Conservation (phyloP, 2,797 vertebrate species). For the Psittacula derbiana region DNA sequence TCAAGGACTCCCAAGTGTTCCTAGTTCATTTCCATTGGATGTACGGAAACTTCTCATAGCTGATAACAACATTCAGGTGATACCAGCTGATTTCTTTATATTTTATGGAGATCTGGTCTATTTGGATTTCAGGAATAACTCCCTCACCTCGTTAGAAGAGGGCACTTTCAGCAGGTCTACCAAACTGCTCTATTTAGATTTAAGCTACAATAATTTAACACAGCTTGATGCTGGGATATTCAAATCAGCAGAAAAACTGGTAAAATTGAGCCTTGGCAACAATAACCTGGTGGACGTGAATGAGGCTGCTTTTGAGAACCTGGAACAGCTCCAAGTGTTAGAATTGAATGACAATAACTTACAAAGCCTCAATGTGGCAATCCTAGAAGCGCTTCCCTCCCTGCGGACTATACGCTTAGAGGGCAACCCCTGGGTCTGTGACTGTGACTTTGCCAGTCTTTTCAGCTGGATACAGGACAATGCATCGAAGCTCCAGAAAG, state of each 20-base stretch:
- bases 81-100: conserved; percentile 93
- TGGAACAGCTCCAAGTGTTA: conserved; percentile 92
- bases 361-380: conserved; percentile 86
- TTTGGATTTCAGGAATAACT: conserved; percentile 96
- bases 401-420: conserved; percentile 90
- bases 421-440: conserved; percentile 96
- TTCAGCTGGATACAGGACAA: conserved; percentile 95
- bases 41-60: conserved; percentile 91
- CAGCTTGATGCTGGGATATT: conserved; percentile 91
- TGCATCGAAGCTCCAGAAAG: conserved; percentile 90
- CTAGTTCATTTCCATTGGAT: conserved; percentile 90
- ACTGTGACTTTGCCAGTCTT: conserved; percentile 94
- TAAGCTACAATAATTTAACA: conserved; percentile 95
- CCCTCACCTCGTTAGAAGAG: conserved; percentile 87
- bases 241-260: conserved; percentile 88
- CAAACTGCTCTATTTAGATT: conserved; percentile 92
- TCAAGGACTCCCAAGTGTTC: conserved; percentile 89
- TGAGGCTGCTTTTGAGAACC: conserved; percentile 89
- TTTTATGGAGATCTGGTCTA: conserved; percentile 96
- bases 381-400: conserved; percentile 88
- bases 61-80: conserved; percentile 91
- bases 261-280: conserved; percentile 91
- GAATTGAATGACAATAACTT: conserved; percentile 94
- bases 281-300: conserved; percentile 89
- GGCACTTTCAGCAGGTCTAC: conserved; percentile 93